phyloP scores from a whole-genome alignment of 2,113 vertebrate genomes.

The Tiliqua scincoides region DNA sequence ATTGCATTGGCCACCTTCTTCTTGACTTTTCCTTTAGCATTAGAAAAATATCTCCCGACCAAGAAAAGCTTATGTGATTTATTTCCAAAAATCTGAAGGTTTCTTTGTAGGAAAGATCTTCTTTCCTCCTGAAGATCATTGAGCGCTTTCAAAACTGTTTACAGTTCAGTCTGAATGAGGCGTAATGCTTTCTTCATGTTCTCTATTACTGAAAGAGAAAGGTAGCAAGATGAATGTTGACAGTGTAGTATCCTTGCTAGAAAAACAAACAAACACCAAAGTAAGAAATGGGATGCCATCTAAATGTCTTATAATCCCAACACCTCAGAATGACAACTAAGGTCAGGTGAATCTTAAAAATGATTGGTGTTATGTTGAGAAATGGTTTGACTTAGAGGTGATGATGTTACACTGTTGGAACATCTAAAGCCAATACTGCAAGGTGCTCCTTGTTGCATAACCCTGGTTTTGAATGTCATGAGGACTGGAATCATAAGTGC shows the following conservation, averaged over 20 bases:
- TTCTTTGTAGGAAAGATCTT: conserved; percentile 32
- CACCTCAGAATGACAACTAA: neutral
- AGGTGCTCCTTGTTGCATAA: too few relatives aligned
- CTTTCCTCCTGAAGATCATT: conserved; percentile 22
- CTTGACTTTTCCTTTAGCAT: neutral
- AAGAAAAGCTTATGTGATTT: neutral
- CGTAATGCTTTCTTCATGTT: conserved; percentile 83
- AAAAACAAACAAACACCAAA: neutral
- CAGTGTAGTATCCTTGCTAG: neutral
- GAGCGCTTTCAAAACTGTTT: conserved; percentile 28
- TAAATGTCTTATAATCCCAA: neutral
- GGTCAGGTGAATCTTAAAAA: neutral
- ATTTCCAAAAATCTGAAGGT: neutral
- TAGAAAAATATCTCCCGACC: neutral
- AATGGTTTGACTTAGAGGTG: neutral
- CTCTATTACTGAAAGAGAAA: conserved; percentile 75
- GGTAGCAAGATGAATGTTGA: neutral
- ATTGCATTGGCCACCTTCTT: neutral
- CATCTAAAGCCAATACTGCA: neutral
- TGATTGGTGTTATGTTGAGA: neutral
- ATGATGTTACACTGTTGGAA: neutral
- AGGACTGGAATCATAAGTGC: too few relatives aligned
- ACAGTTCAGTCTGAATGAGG: conserved; percentile 77
- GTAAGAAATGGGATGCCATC: neutral
- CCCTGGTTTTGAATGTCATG: too few relatives aligned